Conservation (phyloP, 1,140 invertebrate genomes). For the Daktulosphaira vitifoliae region DNA sequence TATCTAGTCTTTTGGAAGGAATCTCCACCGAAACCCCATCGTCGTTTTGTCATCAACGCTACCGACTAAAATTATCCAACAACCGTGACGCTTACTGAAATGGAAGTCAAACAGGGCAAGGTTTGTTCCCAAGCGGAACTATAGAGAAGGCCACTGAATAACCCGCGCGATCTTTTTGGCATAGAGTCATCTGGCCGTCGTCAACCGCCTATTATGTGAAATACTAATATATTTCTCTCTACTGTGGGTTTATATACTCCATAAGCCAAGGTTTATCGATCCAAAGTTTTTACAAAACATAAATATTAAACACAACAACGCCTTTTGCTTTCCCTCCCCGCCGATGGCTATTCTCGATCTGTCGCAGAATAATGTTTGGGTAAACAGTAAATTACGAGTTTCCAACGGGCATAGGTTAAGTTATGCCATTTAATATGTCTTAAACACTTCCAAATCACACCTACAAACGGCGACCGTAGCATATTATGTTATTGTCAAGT, state of each 20-base stretch:
- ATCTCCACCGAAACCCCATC: too few species aligned
- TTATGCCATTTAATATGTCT: too few species aligned
- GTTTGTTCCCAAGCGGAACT: background rate
- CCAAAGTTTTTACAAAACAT: conserved; percentile 21
- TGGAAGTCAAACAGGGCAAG: too few species aligned
- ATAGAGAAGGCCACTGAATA: background rate
- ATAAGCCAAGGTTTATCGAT: background rate
- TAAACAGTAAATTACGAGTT: conserved; percentile 3
- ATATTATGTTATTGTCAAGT: too few species aligned
- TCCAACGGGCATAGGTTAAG: background rate
- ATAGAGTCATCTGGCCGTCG: conserved; percentile 30
- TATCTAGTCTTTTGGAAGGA: too few species aligned
- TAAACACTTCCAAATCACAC: too few species aligned
- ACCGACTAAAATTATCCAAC: too few species aligned
- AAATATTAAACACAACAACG: conserved; percentile 29
- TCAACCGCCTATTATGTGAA: conserved; percentile 5
- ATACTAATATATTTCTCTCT: background rate
- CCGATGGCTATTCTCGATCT: too few species aligned
- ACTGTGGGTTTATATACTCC: background rate
- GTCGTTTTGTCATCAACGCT: too few species aligned
- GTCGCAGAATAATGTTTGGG: background rate
- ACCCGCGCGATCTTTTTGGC: conserved; percentile 10
- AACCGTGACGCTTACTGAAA: background rate
- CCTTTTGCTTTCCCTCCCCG: background rate
- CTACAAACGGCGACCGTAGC: too few species aligned